phyloP scores from a whole-genome alignment of 1,140 invertebrate species.

The Ceratosolen fusciceps region DNA sequence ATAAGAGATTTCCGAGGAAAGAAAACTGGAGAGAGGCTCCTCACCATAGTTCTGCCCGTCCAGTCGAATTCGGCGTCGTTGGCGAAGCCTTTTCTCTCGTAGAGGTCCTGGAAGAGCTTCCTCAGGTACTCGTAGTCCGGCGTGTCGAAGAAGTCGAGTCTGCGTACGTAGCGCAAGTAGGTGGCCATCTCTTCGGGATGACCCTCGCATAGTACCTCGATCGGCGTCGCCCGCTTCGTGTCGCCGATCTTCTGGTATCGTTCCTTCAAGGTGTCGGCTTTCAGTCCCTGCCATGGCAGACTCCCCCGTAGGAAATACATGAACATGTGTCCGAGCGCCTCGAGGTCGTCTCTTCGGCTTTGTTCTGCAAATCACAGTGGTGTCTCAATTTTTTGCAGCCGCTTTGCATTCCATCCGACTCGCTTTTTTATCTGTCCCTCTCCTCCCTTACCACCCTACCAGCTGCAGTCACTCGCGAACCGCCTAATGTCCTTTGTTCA shows the following conservation, averaged over 20 bases:
- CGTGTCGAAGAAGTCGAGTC: constrained; percentile 99
- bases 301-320: constrained; percentile 99
- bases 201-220: constrained; percentile 97
- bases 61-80: constrained; percentile 98
- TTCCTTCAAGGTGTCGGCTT: constrained; percentile 99
- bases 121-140: constrained; percentile 99
- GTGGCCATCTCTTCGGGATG: constrained; percentile 98
- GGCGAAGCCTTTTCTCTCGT: constrained; percentile 91
- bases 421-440: no score
- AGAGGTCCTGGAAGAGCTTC: constrained; percentile 95
- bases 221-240: constrained; percentile 97
- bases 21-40: constrained; percentile 50
- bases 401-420: no score
- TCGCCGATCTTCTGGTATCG: constrained; percentile 99
- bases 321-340: constrained; percentile 99
- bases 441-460: no score
- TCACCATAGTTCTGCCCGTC: constrained; percentile 95
- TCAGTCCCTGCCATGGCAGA: constrained; percentile 99
- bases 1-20: not conserved
- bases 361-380: constrained; percentile 81
- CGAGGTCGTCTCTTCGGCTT: constrained; percentile 98
- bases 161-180: constrained; percentile 96
- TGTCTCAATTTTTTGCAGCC: no score
- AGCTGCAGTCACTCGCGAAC: no score
- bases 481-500: no score